Conservation (phyloP, 30 jellyfish, hydroid and myxozoan genomes). For the Euphysa ruthae region DNA sequence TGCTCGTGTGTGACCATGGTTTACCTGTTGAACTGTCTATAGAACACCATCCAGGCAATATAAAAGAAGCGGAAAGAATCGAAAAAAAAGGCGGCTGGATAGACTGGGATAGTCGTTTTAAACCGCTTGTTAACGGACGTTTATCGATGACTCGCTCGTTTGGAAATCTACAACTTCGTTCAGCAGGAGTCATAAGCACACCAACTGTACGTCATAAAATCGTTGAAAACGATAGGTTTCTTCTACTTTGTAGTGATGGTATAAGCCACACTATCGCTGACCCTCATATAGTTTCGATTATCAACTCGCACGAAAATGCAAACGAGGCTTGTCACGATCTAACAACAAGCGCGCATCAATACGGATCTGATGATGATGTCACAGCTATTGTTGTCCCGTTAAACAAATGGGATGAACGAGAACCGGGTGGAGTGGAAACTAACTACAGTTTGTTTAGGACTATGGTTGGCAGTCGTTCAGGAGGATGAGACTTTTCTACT, state of each 20-base stretch:
- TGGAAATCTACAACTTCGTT: conserved; percentile 47
- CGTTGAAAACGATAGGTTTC: conserved; percentile 44
- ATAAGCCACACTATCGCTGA: conserved; percentile 64
- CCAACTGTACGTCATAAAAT: conserved; percentile 31
- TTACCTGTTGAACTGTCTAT: conserved; percentile 47
- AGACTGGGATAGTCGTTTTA: conserved; percentile 73
- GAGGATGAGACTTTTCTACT: background rate
- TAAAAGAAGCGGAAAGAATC: conserved; percentile 50
- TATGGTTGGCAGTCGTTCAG: conserved; percentile 20
- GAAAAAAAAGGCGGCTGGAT: conserved; percentile 75
- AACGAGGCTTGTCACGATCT: conserved; percentile 58
- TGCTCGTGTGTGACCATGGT: conserved; percentile 54
- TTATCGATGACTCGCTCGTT: conserved; percentile 80
- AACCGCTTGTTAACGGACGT: conserved; percentile 66
- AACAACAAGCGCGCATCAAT: conserved; percentile 72
- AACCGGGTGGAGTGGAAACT: background rate
- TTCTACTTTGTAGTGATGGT: conserved; percentile 79
- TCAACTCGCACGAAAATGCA: conserved; percentile 44
- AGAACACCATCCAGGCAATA: conserved; percentile 78
- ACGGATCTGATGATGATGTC: conserved; percentile 86
- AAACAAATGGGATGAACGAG: conserved; percentile 37
- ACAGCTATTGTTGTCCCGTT: conserved; percentile 70
- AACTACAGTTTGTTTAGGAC: conserved; percentile 31
- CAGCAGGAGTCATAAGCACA: conserved; percentile 42
- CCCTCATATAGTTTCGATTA: conserved; percentile 44